These are phyloP conservation scores for Hesperophylax magnus DNA, from an alignment of 1,140 invertebrate genomes.

Conservation along the genomic window DNA sequence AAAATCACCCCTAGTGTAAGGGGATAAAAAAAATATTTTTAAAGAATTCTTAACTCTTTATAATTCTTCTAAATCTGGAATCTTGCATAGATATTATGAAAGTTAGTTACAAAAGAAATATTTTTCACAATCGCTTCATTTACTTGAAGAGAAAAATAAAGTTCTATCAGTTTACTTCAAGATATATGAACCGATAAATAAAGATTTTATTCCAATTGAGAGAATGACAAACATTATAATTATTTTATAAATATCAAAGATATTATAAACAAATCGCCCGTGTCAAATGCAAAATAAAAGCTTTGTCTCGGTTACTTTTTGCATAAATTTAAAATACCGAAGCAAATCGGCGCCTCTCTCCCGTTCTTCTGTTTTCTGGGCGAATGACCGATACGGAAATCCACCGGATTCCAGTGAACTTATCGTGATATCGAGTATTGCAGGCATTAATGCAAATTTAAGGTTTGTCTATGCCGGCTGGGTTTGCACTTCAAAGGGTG, in stretches of 20 bases:
- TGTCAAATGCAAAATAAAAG: not conserved
- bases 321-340: conserved; percentile 23
- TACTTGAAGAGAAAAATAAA: too few relatives aligned
- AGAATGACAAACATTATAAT: not conserved
- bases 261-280: not conserved
- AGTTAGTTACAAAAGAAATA: too few relatives aligned
- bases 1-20: too few relatives aligned
- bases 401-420: not conserved
- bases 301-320: conserved; percentile 30
- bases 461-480: not conserved
- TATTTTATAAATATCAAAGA: not conserved
- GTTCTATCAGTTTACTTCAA: too few relatives aligned
- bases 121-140: too few relatives aligned
- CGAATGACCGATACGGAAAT: too few relatives aligned
- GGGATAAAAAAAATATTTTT: too few relatives aligned
- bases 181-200: not conserved
- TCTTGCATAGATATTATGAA: too few relatives aligned
- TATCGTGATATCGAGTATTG: not conserved
- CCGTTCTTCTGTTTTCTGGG: too few relatives aligned
- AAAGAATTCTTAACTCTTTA: too few relatives aligned
- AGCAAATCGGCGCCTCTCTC: not conserved
- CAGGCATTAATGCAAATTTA: not conserved
- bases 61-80: too few relatives aligned
- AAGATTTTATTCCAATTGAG: not conserved
- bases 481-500: not conserved